Conservation (phyloP, 2,113 vertebrate genomes). For the Labrus mixtus region DNA sequence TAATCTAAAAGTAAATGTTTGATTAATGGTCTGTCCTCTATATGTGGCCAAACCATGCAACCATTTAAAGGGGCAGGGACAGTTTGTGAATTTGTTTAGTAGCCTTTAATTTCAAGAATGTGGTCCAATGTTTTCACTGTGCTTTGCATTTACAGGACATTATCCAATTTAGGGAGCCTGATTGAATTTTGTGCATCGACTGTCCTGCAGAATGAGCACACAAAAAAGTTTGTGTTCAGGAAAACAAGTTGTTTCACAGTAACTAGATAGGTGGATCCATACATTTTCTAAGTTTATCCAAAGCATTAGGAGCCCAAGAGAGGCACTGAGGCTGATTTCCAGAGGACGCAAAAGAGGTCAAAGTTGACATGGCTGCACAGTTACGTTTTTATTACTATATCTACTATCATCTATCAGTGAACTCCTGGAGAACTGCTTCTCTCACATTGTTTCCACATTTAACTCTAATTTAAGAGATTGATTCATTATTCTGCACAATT, state of each 20-base stretch:
- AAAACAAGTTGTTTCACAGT: background rate
- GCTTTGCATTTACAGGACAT: slow-evolving; percentile 38
- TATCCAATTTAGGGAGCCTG: slow-evolving; percentile 35
- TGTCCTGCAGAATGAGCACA: slow-evolving; percentile 6
- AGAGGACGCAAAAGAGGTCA: slow-evolving; percentile 16
- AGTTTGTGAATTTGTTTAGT: slow-evolving; percentile 7
- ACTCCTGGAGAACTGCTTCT: slow-evolving; percentile 40
- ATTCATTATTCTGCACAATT: slow-evolving; percentile 32
- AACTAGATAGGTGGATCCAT: background rate
- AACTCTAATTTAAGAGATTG: slow-evolving; percentile 24
- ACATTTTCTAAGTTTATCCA: slow-evolving; percentile 5
- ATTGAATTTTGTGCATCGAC: slow-evolving; percentile 19
- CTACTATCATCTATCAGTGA: background rate
- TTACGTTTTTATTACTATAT: slow-evolving; percentile 35
- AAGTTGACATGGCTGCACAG: slow-evolving; percentile 12
- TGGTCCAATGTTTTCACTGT: slow-evolving; percentile 20
- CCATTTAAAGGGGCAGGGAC: slow-evolving; percentile 7
- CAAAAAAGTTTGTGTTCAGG: slow-evolving; percentile 5
- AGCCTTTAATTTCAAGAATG: slow-evolving; percentile 47
- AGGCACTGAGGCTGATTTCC: background rate
- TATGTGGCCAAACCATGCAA: background rate
- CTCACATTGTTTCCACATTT: slow-evolving; percentile 31
- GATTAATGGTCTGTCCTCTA: background rate
- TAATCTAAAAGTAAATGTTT: background rate
- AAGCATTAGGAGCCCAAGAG: slow-evolving; percentile 14